Evolutionary conservation across 2,113 vertebrate species (phyloP), one percentile per base, ranked within the genome.

Genomic region (Trichechus manatus): DNA sequence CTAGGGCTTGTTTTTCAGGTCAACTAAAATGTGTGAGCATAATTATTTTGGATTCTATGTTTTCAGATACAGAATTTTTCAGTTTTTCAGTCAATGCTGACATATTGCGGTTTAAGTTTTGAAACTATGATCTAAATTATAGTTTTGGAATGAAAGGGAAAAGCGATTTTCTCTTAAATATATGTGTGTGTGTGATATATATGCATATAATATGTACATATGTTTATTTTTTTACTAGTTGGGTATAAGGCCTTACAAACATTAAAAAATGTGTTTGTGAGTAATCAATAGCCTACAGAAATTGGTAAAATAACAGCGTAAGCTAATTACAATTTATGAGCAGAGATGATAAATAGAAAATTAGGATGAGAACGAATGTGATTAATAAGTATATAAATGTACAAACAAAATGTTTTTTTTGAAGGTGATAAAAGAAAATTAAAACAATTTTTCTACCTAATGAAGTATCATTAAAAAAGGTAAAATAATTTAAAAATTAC

Each of bases 401-500:
- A 61, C 22, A 63, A 75, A 83, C 29, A 84, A 17, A 84, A 89
- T 25, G 3, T 64, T 56, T n/a, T 31, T 42, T 53, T 74, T 36
- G 66, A 90, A 31, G 64, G 4, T 64, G 86, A 90, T 64, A 89
- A 93, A 8, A 63, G 8, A 42, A 85, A 93, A 93, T 93, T 63
- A 53, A 79, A 84, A 42, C 20, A 63, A 27, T 42, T 74, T 42
- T 50, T 77, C 50, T 53, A 39, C 13, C 50, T 74, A 66, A 91
- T 27, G 6, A 75, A 78, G 53, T 84, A n/a, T 81, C 27, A 66
- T 44, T 36, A 22, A 47, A 33, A 72, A 63, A 59, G 9, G 66
- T 74, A 86, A 87, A 87, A 39, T 91, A 75, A 94, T 74, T 93
- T 31, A 27, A 75, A 87, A 87, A 50, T 91, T 74, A 36, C 22